A percentile compares a stretch with the other conserved stretches of the same genome.
Conservation (phyloP, 53 echinoderm and acorn worm species). For the Temnopleurus reevesii region DNA sequence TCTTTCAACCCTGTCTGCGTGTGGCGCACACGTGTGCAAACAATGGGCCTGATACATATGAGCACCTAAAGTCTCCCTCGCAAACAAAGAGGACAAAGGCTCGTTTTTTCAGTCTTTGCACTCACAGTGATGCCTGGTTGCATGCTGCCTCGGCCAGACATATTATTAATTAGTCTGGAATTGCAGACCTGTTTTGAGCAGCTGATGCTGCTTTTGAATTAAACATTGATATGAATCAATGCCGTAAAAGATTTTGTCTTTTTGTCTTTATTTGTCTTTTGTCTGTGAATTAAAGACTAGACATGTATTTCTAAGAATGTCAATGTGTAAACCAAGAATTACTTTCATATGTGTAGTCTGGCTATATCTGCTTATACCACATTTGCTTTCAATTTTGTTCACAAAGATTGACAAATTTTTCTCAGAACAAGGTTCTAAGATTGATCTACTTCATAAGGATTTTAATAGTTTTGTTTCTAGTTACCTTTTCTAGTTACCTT, state of each 20-base stretch:
- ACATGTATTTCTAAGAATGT: neutral
- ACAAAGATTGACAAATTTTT: too few species aligned
- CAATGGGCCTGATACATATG: neutral
- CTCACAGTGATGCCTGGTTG: neutral
- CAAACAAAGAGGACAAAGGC: slow-evolving; percentile 46
- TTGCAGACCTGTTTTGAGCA: neutral
- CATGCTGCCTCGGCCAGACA: neutral
- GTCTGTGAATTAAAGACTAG: neutral
- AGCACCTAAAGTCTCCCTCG: slow-evolving; percentile 12
- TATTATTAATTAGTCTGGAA: slow-evolving; percentile 21
- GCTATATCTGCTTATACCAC: too few species aligned
- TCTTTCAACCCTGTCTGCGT: neutral
- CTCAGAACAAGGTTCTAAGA: too few species aligned
- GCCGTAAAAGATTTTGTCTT: neutral
- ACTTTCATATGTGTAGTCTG: too few species aligned
- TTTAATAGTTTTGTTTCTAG: too few species aligned
- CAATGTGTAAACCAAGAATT: too few species aligned
- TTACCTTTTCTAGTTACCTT: too few species aligned
- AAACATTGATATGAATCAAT: neutral
- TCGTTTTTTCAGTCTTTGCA: neutral
- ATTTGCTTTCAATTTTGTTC: too few species aligned
- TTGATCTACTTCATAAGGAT: too few species aligned
- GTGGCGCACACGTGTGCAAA: slow-evolving; percentile 14
- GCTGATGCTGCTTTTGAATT: neutral
- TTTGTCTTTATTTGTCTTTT: neutral